These are phyloP conservation scores for Ibidorhyncha struthersii DNA, from an alignment of 2,113 vertebrate species.

Conservation along the genomic window DNA sequence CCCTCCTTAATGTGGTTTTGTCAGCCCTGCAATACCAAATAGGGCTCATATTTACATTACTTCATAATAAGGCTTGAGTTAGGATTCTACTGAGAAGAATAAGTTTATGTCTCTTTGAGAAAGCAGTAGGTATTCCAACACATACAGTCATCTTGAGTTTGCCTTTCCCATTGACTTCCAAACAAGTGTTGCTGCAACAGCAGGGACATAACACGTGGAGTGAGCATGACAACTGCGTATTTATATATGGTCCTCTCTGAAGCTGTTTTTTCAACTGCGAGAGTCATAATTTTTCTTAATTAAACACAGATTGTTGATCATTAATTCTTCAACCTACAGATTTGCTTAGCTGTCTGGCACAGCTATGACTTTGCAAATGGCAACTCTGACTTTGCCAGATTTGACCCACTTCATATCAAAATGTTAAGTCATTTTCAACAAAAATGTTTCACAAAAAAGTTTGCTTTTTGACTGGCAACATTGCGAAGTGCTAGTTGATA, in stretches of 20 bases:
- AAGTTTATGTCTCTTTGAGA: neutral
- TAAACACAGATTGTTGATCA: neutral
- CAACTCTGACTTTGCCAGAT: neutral
- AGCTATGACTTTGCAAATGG: neutral
- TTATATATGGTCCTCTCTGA: neutral
- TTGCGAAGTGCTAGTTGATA: neutral
- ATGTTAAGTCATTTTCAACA: neutral
- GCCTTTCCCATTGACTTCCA: neutral
- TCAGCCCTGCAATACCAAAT: neutral
- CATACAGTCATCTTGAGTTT: neutral
- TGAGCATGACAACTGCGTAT: accelerated
- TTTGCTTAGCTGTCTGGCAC: neutral
- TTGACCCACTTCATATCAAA: neutral
- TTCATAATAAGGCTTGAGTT: conserved; percentile 13
- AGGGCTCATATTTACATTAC: neutral
- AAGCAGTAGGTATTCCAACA: neutral
- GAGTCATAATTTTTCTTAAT: neutral
- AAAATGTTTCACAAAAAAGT: neutral
- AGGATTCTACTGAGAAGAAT: conserved; percentile 9
- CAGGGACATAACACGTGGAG: neutral
- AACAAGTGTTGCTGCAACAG: neutral
- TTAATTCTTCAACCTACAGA: neutral
- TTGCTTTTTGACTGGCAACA: neutral
- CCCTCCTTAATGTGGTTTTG: neutral
- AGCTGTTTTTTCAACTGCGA: neutral